phyloP scores from a whole-genome alignment of 2,113 vertebrate genomes.

The Gulo gulo region DNA sequence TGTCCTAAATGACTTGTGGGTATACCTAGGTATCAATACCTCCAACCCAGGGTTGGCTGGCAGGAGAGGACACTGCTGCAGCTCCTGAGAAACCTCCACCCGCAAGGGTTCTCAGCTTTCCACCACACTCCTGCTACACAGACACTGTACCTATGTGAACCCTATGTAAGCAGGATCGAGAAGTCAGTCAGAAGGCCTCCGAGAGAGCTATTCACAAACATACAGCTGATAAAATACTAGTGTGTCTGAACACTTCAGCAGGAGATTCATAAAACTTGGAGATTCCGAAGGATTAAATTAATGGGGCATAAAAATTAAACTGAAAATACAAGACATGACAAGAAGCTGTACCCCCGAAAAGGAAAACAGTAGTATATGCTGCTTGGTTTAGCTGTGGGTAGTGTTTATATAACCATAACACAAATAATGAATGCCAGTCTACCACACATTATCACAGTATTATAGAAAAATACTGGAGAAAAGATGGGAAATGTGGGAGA shows the following conservation, averaged over 20 bases:
- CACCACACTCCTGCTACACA: not conserved
- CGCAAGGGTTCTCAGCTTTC: not conserved
- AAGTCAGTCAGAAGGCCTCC: not conserved
- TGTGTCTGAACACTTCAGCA: not conserved
- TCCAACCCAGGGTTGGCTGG: not conserved
- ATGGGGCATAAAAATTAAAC: not conserved
- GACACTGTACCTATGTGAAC: not conserved
- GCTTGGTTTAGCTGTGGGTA: not conserved
- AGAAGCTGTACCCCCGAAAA: not conserved
- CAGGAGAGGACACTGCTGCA: not conserved
- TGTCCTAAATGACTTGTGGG: not conserved
- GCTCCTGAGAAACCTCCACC: not conserved
- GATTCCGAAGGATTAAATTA: not conserved
- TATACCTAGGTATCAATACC: not conserved
- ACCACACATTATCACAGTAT: not conserved
- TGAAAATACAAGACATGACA: not conserved
- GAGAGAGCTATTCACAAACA: not conserved
- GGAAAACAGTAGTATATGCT: not conserved
- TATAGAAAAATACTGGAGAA: not conserved
- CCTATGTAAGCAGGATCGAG: not conserved
- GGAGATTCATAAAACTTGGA: not conserved
- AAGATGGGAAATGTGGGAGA: not conserved
- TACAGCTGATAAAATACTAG: not conserved
- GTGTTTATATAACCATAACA: not conserved
- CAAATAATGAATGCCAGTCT: not conserved